Conservation (phyloP, 2,888 invertebrate genomes). For the Eristalis pertinax region DNA sequence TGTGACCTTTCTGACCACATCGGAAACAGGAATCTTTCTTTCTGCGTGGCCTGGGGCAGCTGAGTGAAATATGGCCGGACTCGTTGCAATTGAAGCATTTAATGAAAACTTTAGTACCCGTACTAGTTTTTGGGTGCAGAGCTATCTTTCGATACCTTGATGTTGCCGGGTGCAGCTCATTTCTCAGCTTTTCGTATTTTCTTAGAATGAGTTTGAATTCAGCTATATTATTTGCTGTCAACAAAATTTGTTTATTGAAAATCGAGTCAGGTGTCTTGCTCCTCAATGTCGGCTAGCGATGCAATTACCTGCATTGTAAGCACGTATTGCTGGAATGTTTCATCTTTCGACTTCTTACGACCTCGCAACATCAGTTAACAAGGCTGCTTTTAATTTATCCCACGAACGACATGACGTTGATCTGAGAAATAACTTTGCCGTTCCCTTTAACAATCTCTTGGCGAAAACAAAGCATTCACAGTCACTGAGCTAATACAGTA, state of each 20-base stretch:
- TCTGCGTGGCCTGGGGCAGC: conserved; percentile 24
- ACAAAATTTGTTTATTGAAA: conserved; percentile 29
- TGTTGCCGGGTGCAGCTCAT: conserved; percentile 14
- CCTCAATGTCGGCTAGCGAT: conserved; percentile 26
- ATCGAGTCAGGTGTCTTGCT: conserved; percentile 30
- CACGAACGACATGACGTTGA: conserved; percentile 15
- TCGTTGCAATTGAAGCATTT: conserved; percentile 41
- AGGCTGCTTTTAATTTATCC: conserved; percentile 31
- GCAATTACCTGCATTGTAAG: conserved; percentile 50
- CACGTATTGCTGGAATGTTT: conserved; percentile 20
- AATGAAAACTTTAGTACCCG: background rate
- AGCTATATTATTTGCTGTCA: conserved; percentile 24
- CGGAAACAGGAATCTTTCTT: conserved; percentile 29
- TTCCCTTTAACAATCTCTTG: conserved; percentile 21
- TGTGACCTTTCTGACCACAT: conserved; percentile 33
- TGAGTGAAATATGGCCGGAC: conserved; percentile 6
- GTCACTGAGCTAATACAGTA: conserved; percentile 15
- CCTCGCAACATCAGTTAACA: conserved; percentile 24
- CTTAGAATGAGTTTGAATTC: conserved; percentile 13
- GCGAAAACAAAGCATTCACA: conserved; percentile 27
- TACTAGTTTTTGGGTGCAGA: background rate
- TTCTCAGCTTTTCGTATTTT: conserved; percentile 31
- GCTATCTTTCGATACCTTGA: background rate
- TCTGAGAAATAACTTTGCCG: too few relatives aligned
- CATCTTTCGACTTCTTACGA: conserved; percentile 24